Evolutionary conservation across 2,797 vertebrate genomes (phyloP).

Genomic region (Coregonus ussuriensis): DNA sequence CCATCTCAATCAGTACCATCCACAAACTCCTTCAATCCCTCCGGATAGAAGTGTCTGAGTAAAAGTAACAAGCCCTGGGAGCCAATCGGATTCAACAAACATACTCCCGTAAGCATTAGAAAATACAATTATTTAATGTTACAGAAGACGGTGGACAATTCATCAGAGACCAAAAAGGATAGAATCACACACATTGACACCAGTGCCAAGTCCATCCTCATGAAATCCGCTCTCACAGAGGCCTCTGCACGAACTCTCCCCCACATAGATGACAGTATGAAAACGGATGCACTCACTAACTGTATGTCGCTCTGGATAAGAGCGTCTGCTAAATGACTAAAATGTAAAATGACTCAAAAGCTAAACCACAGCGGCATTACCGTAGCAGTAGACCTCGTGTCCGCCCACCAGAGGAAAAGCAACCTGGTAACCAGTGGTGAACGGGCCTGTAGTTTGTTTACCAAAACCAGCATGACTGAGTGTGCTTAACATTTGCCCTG

Average conservation of each 20-base stretch:
- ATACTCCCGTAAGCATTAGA: too few relatives aligned
- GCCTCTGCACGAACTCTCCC: slow-evolving; percentile 63
- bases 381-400: slow-evolving; percentile 93
- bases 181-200: background rate
- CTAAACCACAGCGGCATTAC: slow-evolving; percentile 95
- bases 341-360: slow-evolving; percentile 87
- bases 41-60: too few relatives aligned
- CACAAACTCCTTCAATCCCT: too few relatives aligned
- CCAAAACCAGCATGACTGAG: slow-evolving; percentile 78
- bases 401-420: slow-evolving; percentile 94
- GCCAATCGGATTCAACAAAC: too few relatives aligned
- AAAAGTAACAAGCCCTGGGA: too few relatives aligned
- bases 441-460: slow-evolving; percentile 52
- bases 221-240: background rate
- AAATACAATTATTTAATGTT: too few relatives aligned
- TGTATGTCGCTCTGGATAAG: too few relatives aligned
- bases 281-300: too few relatives aligned
- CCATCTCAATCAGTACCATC: too few relatives aligned
- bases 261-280: slow-evolving; percentile 82
- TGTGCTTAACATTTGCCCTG: slow-evolving; percentile 39
- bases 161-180: too few relatives aligned
- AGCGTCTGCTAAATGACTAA: too few relatives aligned
- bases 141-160: too few relatives aligned
- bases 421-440: slow-evolving; percentile 89
- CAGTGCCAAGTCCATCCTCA: background rate